Percentiles rank a stretch among this genome's conserved stretches.
These are phyloP conservation scores for Monopterus albus DNA, from an alignment of 2,113 vertebrate species.

Conservation along the genomic window DNA sequence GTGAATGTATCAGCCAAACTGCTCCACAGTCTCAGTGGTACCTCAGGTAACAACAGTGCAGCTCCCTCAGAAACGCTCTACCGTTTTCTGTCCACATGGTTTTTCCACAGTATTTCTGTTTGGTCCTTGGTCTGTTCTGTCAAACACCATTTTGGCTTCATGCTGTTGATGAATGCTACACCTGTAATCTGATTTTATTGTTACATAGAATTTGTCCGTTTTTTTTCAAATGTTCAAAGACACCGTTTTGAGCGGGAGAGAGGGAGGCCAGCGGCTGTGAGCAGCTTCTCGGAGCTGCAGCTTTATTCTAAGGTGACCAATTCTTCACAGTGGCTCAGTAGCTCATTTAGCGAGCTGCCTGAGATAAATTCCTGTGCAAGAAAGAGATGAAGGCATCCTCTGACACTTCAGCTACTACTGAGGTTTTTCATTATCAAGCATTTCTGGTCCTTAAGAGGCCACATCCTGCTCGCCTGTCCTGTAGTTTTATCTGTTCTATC, in stretches of 20 bases:
- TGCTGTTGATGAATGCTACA: not conserved
- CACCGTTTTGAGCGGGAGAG: not conserved
- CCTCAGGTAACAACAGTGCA: too few species aligned
- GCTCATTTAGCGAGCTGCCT: conserved; percentile 48
- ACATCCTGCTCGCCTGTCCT: conserved; percentile 36
- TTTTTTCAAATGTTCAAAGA: not conserved
- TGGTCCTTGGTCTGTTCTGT: too few species aligned
- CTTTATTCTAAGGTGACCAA: conserved; percentile 7
- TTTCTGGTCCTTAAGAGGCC: conserved; percentile 12
- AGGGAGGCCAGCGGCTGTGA: not conserved
- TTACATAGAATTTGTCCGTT: not conserved
- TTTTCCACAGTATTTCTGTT: too few species aligned
- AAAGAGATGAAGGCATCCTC: conserved; percentile 41
- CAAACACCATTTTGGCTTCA: not conserved
- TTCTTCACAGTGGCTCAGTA: conserved; percentile 11
- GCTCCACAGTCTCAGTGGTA: too few species aligned
- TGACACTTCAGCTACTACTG: conserved; percentile 2
- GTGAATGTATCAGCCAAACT: not conserved
- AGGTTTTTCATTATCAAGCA: conserved; percentile 35
- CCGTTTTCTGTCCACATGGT: too few species aligned
- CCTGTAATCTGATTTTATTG: not conserved
- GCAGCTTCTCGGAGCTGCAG: not conserved
- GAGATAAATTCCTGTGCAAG: conserved; percentile 49
- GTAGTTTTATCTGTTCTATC: conserved; percentile 29
- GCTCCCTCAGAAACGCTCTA: too few species aligned